Evolutionary conservation across 2,797 vertebrate species (phyloP), one percentile per base, ranked within the genome.

Genomic region (Oceanodroma leucorhoa): DNA sequence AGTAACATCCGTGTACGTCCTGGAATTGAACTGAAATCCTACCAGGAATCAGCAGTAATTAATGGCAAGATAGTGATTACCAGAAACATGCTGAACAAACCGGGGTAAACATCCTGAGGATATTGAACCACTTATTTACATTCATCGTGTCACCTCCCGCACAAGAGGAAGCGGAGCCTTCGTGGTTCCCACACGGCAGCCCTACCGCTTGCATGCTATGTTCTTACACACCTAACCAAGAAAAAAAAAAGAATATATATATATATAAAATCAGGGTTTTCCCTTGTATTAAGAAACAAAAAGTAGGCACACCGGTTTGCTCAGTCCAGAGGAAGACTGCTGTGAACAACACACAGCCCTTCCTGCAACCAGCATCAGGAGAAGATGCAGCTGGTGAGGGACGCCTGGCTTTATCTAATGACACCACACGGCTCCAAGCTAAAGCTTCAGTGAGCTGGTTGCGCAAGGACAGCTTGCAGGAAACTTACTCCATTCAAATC

Each of bases 41-140:
- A 62, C 51, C 80, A 43, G 66, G 83, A 91, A 92, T 45, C 45
- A 29, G 75, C 55, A 85, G 71, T 55, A 79, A 80, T 91, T 87
- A 89, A 70, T 11, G 16, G 61, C 70, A 76, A 27, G 55, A 14
- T 14, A 50, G 45, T 43, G 85, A 90, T 85, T 91, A 91, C 73
- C 26, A 81, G 86, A 79, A 90, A 24, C 45, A 70, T 30, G 90
- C 24, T 2, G 10, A 71, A n/a, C 61, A 23, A 73, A 69, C 1
- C 2, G 0, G 26, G 60, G 54, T 45, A 88, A 97, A 90, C 94
- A 94, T 60, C 85, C 94, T 66, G 82, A 94, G 66, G 80, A 54
- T 57, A 43, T 5, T 11, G 1, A 89, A 48, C 43, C 36, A 19
- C 72, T 19, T 20, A 58, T 79, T 87, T 88, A 55, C 70, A 58